phyloP scores from a whole-genome alignment of 2,797 vertebrate genomes.

The Orientallactaga sibirica region DNA sequence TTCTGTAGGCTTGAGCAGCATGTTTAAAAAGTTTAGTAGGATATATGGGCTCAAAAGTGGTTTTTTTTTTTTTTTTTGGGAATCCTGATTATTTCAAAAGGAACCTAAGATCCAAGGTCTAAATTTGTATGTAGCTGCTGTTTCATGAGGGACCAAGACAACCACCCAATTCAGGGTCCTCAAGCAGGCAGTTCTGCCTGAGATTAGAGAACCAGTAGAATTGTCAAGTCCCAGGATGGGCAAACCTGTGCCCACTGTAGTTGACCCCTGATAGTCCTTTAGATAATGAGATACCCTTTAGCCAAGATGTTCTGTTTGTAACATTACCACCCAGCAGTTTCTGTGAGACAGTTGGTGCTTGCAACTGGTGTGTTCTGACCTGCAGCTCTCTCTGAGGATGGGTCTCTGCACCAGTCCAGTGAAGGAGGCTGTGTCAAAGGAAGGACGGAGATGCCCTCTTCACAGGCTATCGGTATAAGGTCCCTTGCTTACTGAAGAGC shows the following conservation, averaged over 20 bases:
- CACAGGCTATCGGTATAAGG: slow-evolving; percentile 37
- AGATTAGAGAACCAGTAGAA: slow-evolving; percentile 36
- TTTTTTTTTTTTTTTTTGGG: no score
- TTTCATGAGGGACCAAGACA: background rate
- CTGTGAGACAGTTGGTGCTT: background rate
- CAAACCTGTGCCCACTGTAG: background rate
- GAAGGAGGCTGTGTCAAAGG: background rate
- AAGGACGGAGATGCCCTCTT: background rate
- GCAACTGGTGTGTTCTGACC: background rate
- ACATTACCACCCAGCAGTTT: background rate
- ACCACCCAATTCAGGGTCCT: background rate
- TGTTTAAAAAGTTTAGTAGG: slow-evolving; percentile 28
- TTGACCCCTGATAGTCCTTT: background rate
- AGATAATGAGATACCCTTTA: background rate
- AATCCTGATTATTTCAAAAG: slow-evolving; percentile 50
- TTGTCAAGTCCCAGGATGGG: background rate
- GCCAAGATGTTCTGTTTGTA: background rate
- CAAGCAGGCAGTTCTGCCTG: background rate
- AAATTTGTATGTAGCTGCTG: slow-evolving; percentile 33
- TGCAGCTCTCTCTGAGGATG: slow-evolving; percentile 43
- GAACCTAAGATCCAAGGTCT: background rate
- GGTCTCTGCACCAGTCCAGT: background rate
- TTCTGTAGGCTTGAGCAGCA: slow-evolving; percentile 24
- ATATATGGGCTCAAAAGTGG: no score
- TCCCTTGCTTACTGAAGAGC: slow-evolving; percentile 41